These are phyloP conservation scores for Phacellophora camtschatica DNA, from an alignment of 30 jellyfish, hydroid and myxozoan genomes.

Conservation along the genomic window DNA sequence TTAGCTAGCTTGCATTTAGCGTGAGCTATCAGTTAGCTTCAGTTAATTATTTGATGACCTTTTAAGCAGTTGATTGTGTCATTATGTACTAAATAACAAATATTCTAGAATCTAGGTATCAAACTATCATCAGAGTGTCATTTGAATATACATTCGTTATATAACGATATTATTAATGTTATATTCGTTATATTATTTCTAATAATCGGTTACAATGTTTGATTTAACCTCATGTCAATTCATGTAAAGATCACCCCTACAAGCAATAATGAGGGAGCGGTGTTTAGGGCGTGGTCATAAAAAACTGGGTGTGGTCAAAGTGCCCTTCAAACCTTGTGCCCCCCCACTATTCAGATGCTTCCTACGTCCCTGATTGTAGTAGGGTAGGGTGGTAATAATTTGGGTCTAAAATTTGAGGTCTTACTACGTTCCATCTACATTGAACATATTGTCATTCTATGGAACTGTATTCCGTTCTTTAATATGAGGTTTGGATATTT, in stretches of 20 bases:
- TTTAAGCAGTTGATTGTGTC: background rate
- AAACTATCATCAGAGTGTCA: background rate
- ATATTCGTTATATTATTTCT: too few relatives aligned
- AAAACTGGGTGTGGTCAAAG: background rate
- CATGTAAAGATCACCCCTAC: background rate
- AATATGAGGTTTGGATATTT: background rate
- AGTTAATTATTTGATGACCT: background rate
- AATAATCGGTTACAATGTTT: too few relatives aligned
- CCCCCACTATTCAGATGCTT: background rate
- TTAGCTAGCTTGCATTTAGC: too few relatives aligned
- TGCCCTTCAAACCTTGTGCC: background rate
- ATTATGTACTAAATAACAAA: too few relatives aligned
- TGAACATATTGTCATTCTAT: background rate
- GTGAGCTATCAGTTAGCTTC: too few relatives aligned
- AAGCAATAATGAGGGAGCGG: background rate
- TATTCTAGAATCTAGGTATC: too few relatives aligned
- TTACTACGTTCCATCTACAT: background rate
- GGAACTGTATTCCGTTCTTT: background rate
- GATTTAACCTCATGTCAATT: too few relatives aligned
- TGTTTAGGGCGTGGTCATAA: background rate
- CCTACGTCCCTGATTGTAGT: background rate
- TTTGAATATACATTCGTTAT: background rate
- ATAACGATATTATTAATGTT: background rate
- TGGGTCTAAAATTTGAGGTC: too few relatives aligned
- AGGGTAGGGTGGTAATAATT: background rate